Evolutionary conservation across 2,797 vertebrate species (phyloP).

Genomic region (Poecilia picta): DNA sequence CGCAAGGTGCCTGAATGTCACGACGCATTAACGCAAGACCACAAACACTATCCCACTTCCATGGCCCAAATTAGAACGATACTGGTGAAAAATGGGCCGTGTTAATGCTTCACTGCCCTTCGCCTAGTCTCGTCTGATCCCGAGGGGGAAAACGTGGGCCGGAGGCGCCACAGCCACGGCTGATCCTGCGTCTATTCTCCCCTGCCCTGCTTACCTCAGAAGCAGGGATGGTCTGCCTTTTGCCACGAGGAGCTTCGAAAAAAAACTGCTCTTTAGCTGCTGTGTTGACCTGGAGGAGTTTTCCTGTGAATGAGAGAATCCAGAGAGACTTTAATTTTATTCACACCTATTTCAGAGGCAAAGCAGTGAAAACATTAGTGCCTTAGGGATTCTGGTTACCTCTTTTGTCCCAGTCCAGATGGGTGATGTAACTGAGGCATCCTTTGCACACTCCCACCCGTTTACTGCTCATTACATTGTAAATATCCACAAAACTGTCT

Average conservation of each 20-base stretch:
- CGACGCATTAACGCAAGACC: slow-evolving; percentile 38
- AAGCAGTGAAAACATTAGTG: background rate
- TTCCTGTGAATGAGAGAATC: slow-evolving; percentile 83
- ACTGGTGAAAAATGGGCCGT: slow-evolving; percentile 72
- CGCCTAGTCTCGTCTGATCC: slow-evolving; percentile 48
- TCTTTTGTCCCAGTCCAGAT: slow-evolving; percentile 96
- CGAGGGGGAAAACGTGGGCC: slow-evolving; percentile 61
- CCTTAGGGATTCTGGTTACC: slow-evolving; percentile 74
- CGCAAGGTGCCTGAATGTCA: slow-evolving; percentile 55
- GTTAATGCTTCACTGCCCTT: slow-evolving; percentile 76
- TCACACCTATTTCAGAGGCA: slow-evolving; percentile 1
- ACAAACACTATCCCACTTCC: slow-evolving; percentile 62
- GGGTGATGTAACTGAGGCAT: slow-evolving; percentile 94
- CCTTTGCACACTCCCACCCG: slow-evolving; percentile 96
- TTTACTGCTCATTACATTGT: slow-evolving; percentile 98
- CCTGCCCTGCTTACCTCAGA: slow-evolving; percentile 85
- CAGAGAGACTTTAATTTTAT: slow-evolving; percentile 22
- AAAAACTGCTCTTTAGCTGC: slow-evolving; percentile 97
- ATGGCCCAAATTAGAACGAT: slow-evolving; percentile 71
- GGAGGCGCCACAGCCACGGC: slow-evolving; percentile 26
- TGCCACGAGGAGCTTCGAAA: slow-evolving; percentile 97
- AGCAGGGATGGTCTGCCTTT: slow-evolving; percentile 90
- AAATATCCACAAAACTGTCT: slow-evolving; percentile 97
- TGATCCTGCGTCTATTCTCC: slow-evolving; percentile 14
- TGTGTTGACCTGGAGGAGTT: slow-evolving; percentile 97